These are phyloP conservation scores for Rhinogobio ventralis DNA, from an alignment of 2,797 vertebrate genomes.

Conservation along the genomic window DNA sequence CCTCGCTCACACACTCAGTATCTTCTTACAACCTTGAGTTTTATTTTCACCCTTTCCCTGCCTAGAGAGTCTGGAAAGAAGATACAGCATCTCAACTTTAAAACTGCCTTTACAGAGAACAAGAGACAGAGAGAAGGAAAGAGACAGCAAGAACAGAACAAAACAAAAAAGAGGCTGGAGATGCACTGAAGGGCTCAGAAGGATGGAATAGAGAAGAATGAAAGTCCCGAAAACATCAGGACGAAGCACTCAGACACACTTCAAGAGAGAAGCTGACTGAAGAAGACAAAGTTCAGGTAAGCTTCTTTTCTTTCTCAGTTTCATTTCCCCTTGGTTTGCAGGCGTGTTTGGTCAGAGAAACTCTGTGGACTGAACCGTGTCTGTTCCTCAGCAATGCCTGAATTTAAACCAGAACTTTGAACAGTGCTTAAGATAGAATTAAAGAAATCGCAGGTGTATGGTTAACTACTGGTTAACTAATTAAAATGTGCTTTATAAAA, in stretches of 20 bases:
- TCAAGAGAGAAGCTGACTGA: slow-evolving; percentile 25
- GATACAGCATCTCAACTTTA: slow-evolving; percentile 18
- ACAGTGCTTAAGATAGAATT: background rate
- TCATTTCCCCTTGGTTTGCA: background rate
- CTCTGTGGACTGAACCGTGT: background rate
- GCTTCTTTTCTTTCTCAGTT: background rate
- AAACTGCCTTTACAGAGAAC: slow-evolving; percentile 18
- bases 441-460: background rate
- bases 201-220: slow-evolving; percentile 39
- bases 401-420: slow-evolving; percentile 26
- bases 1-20: slow-evolving; percentile 8
- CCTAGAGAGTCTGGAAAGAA: slow-evolving; percentile 20
- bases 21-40: slow-evolving; percentile 6
- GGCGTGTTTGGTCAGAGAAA: background rate
- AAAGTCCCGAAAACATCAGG: slow-evolving; percentile 19
- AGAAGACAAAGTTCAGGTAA: slow-evolving; percentile 32
- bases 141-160: slow-evolving; percentile 8
- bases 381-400: background rate
- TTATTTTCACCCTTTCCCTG: slow-evolving; percentile 9
- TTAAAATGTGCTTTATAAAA: background rate
- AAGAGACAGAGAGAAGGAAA: slow-evolving; percentile 7
- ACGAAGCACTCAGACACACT: slow-evolving; percentile 13
- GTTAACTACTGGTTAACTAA: no score
- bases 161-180: background rate
- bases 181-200: slow-evolving; percentile 14